Base-by-base conservation (phyloP, 2,797 vertebrate genomes). In the Manis crassicaudata region DNA sequence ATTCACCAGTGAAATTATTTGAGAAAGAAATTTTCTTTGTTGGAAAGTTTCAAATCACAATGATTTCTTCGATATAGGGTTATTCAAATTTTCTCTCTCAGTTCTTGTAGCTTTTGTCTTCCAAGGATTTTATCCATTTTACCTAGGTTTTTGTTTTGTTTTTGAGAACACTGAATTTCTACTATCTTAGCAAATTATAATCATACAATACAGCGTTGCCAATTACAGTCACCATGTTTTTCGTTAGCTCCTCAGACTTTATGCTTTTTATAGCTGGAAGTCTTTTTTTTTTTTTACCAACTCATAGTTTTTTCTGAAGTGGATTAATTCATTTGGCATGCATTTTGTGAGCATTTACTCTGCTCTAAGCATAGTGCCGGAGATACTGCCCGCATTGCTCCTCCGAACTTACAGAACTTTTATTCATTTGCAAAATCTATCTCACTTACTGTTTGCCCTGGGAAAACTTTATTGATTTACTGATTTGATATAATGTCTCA, bases 391-490 rank as follows among this genome's bases (percentile, higher is more conserved):
- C 7, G 35, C 12, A 32, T 20, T 27, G 7, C 7, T 94, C 7
- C 21, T 40, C 16, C 54, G n/a, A 79, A 52, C 25, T 63, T 86
- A 60, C 1, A 60, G 37, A 81, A 60, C 40, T 37, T 21, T 27
- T 32, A 52, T 40, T 13, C n/a, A 43, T 75, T 88, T 88, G 29
- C 40, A 88, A 77, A 50, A 67, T 63, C 16, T 70, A 17, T 18
- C 0, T 72, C 79, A 84, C 11, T 72, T 20, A 77, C 11, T 23
- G 65, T 82, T 46, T 81, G 27, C 40, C 46, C 50, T 70, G 3
- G 5, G 58, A 80, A 92, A 85, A 79, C 2, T 23, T 27, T 50
- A 72, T 52, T 88, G n/a, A 82, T 91, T 91, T 95, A n/a, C 77
- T 79, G 32, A 86, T 82, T 77, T 89, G 25, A 91, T 56, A 1